These are phyloP conservation scores for Rhinogobio ventralis DNA, from an alignment of 2,797 vertebrate genomes.

Conservation along the genomic window DNA sequence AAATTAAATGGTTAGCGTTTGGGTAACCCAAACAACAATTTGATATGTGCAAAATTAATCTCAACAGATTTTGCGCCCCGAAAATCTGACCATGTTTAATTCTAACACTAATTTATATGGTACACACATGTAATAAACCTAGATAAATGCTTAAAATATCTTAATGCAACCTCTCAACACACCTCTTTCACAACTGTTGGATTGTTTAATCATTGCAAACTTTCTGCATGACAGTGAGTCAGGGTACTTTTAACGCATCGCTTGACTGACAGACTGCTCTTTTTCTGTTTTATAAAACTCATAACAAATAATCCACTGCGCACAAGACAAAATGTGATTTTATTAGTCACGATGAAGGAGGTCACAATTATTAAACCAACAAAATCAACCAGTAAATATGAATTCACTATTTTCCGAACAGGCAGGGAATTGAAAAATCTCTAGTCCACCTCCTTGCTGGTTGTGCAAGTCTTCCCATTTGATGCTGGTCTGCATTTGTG, in stretches of 20 bases:
- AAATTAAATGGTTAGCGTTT: neutral
- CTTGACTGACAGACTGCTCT: slow-evolving; percentile 44
- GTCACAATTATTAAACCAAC: slow-evolving; percentile 52
- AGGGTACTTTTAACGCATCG: slow-evolving; percentile 38
- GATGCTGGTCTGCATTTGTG: slow-evolving; percentile 69
- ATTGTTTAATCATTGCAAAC: slow-evolving; percentile 40
- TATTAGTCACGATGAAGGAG: slow-evolving; percentile 56
- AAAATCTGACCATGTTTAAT: neutral
- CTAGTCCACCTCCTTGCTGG: slow-evolving; percentile 68
- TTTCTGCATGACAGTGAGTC: slow-evolving; percentile 62
- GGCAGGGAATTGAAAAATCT: slow-evolving; percentile 33
- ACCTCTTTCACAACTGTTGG: slow-evolving; percentile 27
- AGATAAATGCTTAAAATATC: slow-evolving; percentile 10
- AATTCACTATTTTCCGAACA: neutral
- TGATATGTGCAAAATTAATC: neutral
- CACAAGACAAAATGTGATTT: slow-evolving; percentile 55
- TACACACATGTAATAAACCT: neutral
- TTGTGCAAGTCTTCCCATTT: slow-evolving; percentile 69
- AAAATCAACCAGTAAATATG: slow-evolving; percentile 5
- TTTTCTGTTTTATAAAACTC: slow-evolving; percentile 26
- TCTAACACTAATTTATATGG: neutral
- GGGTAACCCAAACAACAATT: neutral
- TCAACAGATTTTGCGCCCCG: neutral
- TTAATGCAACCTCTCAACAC: slow-evolving; percentile 28
- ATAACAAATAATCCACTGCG: slow-evolving; percentile 21